phyloP scores from a whole-genome alignment of 2,797 vertebrate genomes.

The Coendou prehensilis region DNA sequence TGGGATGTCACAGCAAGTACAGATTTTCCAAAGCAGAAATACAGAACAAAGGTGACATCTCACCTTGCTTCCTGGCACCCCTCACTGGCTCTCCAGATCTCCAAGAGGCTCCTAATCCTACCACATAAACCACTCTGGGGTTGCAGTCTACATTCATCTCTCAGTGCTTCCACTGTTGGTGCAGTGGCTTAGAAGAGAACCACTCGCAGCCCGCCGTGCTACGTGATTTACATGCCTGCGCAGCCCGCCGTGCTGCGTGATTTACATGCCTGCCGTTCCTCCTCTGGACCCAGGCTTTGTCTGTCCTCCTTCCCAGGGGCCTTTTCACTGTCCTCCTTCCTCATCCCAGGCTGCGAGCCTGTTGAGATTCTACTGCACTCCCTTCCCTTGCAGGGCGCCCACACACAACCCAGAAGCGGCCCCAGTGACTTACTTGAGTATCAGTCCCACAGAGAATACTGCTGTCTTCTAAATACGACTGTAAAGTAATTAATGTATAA shows the following conservation, averaged over 20 bases:
- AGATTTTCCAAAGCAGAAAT: neutral
- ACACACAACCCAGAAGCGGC: rapidly evolving
- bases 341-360: rapidly evolving
- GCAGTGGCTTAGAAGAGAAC: too few relatives aligned
- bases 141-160: rapidly evolving
- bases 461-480: neutral
- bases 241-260: rapidly evolving
- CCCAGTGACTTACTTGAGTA: rapidly evolving
- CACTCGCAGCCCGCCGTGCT: rapidly evolving
- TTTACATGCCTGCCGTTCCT: rapidly evolving
- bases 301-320: rapidly evolving
- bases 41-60: neutral
- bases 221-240: rapidly evolving
- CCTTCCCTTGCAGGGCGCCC: rapidly evolving
- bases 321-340: too few relatives aligned
- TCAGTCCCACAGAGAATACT: neutral
- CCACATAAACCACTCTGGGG: rapidly evolving
- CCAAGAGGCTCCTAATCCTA: rapidly evolving
- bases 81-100: rapidly evolving
- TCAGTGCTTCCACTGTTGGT: rapidly evolving
- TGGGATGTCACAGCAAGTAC: neutral
- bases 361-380: too few relatives aligned
- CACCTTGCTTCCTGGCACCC: neutral
- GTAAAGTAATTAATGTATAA: neutral
- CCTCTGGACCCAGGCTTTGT: neutral